Evolutionary conservation across 2,797 vertebrate species (phyloP).

Genomic region (Peromyscus attwateri): DNA sequence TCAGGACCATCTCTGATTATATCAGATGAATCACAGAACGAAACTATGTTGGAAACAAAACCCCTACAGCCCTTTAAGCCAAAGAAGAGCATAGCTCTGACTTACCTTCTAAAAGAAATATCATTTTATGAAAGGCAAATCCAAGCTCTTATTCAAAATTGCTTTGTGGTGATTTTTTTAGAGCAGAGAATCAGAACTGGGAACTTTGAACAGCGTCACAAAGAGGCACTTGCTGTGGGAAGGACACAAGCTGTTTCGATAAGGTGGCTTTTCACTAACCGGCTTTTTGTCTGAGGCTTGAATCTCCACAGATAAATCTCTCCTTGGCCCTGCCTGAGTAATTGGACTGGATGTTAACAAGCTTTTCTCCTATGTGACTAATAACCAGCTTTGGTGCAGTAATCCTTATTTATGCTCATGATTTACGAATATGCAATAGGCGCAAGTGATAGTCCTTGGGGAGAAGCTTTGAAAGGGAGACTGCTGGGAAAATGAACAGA

Average conservation of each 20-base stretch:
- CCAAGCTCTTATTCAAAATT: constrained; percentile 14
- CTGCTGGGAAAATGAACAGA: constrained; percentile 47
- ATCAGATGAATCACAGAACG: background rate
- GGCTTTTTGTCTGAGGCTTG: constrained; percentile 42
- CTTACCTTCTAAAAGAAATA: background rate
- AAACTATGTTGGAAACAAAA: background rate
- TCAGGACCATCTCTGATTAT: background rate
- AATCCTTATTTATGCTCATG: constrained; percentile 62
- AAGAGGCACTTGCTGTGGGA: background rate
- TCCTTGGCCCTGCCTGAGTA: constrained; percentile 1
- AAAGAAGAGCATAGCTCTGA: background rate
- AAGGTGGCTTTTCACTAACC: background rate
- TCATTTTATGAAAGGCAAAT: constrained; percentile 6
- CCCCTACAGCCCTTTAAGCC: background rate
- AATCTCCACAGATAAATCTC: constrained; percentile 55
- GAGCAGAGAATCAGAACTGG: background rate
- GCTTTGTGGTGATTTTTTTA: constrained; percentile 2
- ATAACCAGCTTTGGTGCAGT: constrained; percentile 53
- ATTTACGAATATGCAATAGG: constrained; percentile 57
- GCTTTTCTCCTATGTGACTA: constrained; percentile 70
- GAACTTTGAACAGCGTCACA: background rate
- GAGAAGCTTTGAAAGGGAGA: constrained; percentile 49
- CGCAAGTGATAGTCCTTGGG: constrained; percentile 39
- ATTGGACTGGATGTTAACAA: constrained; percentile 55
- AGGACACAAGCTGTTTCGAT: background rate